Evolutionary conservation across 2,888 invertebrate species (phyloP).

Genomic region (Formica aserva): DNA sequence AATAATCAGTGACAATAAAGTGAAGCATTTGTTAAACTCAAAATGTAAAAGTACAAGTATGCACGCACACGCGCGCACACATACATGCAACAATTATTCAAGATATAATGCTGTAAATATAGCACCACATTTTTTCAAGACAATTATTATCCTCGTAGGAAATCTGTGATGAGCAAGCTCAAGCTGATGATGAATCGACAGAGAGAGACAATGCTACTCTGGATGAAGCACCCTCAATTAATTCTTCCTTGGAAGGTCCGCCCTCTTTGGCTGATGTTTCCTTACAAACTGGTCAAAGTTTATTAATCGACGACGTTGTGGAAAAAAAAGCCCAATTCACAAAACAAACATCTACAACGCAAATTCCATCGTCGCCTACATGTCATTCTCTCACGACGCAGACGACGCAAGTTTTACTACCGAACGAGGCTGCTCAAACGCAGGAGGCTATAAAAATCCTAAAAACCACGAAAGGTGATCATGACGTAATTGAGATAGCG

Average conservation of each 20-base stretch:
- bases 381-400: constrained; percentile 77
- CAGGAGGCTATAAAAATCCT: constrained; percentile 83
- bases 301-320: constrained; percentile 74
- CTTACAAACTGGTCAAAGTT: constrained; percentile 83
- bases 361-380: constrained; percentile 72
- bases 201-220: constrained; percentile 80
- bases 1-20: constrained; percentile 13
- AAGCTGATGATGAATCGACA: constrained; percentile 69
- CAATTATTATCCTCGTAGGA: constrained; percentile 65
- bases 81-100: neutral
- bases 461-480: constrained; percentile 82
- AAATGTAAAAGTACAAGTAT: constrained; percentile 5
- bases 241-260: constrained; percentile 78
- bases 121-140: constrained; percentile 13
- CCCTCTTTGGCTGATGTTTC: constrained; percentile 83
- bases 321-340: constrained; percentile 78
- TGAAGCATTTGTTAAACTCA: neutral
- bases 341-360: constrained; percentile 82
- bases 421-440: constrained; percentile 70
- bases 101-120: neutral
- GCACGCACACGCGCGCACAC: neutral
- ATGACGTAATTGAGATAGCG: constrained; percentile 85
- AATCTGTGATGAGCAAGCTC: constrained; percentile 69
- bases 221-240: constrained; percentile 82
- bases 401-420: constrained; percentile 46